Evolutionary conservation across 2,888 invertebrate genomes (phyloP).

Genomic region (Andrena camellia): DNA sequence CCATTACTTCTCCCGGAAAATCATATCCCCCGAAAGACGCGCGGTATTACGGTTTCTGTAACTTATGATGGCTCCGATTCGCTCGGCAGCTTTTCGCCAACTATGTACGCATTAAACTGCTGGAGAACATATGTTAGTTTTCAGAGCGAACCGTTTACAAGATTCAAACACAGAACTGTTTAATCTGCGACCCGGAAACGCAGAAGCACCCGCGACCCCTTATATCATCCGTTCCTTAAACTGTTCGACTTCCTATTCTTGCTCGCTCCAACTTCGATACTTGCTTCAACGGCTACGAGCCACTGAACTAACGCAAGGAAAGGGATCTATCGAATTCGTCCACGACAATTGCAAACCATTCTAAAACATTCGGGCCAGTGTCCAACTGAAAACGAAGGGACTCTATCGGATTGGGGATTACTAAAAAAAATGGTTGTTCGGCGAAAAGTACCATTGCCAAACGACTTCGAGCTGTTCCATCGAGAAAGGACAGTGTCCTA

Average conservation of each 20-base stretch:
- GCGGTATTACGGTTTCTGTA: background rate
- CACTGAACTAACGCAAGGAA: no score
- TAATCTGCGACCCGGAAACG: constrained; percentile 9
- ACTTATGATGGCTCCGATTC: background rate
- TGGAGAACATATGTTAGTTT: constrained; percentile 7
- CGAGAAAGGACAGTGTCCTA: background rate
- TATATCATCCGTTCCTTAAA: background rate
- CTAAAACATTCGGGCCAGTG: no score
- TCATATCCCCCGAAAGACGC: background rate
- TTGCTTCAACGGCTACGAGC: no score
- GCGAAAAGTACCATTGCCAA: background rate
- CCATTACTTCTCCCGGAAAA: no score
- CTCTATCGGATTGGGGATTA: no score
- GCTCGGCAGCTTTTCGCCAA: background rate
- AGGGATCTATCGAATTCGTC: no score
- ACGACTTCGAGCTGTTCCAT: background rate
- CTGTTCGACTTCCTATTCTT: background rate
- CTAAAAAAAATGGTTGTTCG: no score
- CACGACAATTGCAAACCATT: no score
- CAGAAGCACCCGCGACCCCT: background rate
- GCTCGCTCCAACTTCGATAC: background rate
- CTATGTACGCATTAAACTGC: background rate
- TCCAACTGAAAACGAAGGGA: no score
- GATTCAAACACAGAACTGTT: constrained; percentile 16
- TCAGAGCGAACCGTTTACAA: constrained; percentile 14